A percentile compares a stretch with the other conserved stretches of the same genome.
These are phyloP conservation scores for Heliconius sara DNA, from an alignment of 2,888 invertebrate genomes.

Conservation along the genomic window DNA sequence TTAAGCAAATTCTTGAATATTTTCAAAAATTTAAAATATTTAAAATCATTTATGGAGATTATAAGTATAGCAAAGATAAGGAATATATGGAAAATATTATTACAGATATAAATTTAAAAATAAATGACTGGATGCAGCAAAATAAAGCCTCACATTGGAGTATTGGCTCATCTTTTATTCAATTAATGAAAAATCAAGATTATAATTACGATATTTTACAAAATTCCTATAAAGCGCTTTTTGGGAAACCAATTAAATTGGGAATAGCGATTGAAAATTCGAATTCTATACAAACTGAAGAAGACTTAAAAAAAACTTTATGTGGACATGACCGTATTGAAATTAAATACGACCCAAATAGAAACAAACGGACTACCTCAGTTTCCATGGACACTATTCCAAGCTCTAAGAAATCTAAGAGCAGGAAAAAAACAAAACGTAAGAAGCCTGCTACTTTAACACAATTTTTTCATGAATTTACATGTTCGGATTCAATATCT, in stretches of 20 bases:
- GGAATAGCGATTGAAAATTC: conserved; percentile 4
- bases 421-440: background rate
- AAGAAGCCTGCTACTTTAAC: background rate
- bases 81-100: conserved; percentile 14
- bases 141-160: background rate
- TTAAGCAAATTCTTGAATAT: conserved; percentile 10
- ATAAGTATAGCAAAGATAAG: background rate
- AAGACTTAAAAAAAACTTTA: conserved; percentile 2
- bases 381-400: background rate
- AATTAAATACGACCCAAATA: background rate
- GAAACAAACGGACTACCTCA: background rate
- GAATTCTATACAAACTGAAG: background rate
- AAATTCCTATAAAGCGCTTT: conserved; percentile 3
- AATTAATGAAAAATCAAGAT: conserved; percentile 3
- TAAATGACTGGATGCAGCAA: conserved; percentile 12
- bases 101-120: conserved; percentile 1
- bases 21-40: conserved; percentile 8
- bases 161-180: conserved; percentile 10
- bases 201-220: conserved; percentile 18
- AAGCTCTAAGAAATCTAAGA: background rate
- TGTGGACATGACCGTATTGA: background rate
- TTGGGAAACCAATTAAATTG: conserved; percentile 17
- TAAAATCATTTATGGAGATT: conserved; percentile 10
- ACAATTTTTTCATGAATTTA: conserved; percentile 1
- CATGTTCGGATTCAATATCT: background rate